Evolutionary conservation across 2,888 invertebrate species (phyloP), one percentile per base, ranked within the genome.

Genomic region (Synergus japonicus): DNA sequence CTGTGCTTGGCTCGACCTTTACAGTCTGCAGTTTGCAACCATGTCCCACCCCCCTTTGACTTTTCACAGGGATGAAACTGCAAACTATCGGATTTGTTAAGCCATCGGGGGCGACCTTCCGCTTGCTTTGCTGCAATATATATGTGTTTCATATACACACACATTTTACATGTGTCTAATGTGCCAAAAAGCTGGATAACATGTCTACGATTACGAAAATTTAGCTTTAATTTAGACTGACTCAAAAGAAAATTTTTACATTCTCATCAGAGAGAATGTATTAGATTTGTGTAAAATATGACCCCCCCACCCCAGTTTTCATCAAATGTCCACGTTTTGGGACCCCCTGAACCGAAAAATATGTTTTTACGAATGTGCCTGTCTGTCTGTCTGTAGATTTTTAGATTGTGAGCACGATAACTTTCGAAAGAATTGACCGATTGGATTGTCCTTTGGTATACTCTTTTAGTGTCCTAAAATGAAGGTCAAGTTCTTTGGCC

Each of bases 11-110:
- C 73, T 73, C 73, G 54, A 73, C 54, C 41, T 64, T 73, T 73
- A 54, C 73, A 73, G 73, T 37, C 73, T 58, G 73, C 73, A 73
- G 73, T 54, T 54, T 58, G 73, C 73, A 73, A 37, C 54, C 73
- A 58, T 87, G 87, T 87, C 84, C 80, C 77, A 80, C 37, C 73
- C 83, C 60, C 78, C 37, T 29, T 67, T 58, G 60, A 67, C 66
- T 49, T 49, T 49, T 69, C 66, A 73, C 78, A 60, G 78, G 80
- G 76, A 76, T 79, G 60, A 77, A 77, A 66, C 80, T 78, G 76
- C 80, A 76, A 81, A 81, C 83, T 81, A 83, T 81, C 80, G 83
- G 80, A 78, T 83, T 83, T 81, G 77, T 43, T 73, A 22, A 76
- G 46, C 54, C 66, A 73, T 54, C 54, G 41, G 37, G 49, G 54